These are phyloP conservation scores for Rhinichthys klamathensis DNA, from an alignment of 2,113 vertebrate species.

Conservation along the genomic window DNA sequence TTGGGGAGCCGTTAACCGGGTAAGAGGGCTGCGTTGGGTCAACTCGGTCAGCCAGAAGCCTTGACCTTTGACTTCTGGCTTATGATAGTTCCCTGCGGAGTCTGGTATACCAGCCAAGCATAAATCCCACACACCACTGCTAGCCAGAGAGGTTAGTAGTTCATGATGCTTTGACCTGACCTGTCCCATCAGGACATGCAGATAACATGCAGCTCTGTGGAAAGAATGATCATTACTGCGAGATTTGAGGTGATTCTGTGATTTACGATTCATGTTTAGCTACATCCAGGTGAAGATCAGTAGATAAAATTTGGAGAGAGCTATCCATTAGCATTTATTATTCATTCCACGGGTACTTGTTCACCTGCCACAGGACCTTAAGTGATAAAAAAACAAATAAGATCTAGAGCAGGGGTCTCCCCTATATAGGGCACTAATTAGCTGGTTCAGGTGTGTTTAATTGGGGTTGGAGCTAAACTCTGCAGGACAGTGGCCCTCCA, in stretches of 20 bases:
- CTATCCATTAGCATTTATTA: too few species aligned
- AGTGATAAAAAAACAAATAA: too few species aligned
- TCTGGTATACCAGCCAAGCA: conserved; percentile 17
- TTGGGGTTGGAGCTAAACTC: too few species aligned
- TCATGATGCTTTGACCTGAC: background rate
- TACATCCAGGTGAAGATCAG: too few species aligned
- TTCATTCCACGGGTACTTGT: too few species aligned
- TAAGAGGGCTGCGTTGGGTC: conserved; percentile 35
- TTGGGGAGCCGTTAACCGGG: conserved; percentile 2
- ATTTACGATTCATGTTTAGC: background rate
- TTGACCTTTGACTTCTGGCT: conserved; percentile 37
- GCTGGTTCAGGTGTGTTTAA: too few species aligned
- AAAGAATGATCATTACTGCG: background rate
- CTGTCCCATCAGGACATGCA: background rate
- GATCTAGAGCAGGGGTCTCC: too few species aligned
- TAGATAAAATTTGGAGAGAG: too few species aligned
- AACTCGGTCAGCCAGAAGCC: conserved; percentile 18
- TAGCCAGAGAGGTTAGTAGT: conserved; percentile 1
- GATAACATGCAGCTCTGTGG: background rate
- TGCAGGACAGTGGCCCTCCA: too few species aligned
- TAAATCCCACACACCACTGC: conserved; percentile 24
- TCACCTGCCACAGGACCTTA: too few species aligned
- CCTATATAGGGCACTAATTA: too few species aligned
- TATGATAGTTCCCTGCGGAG: background rate
- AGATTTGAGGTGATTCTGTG: background rate